Evolutionary conservation across 2,113 vertebrate species (phyloP).

Genomic region (Loxodonta africana): DNA sequence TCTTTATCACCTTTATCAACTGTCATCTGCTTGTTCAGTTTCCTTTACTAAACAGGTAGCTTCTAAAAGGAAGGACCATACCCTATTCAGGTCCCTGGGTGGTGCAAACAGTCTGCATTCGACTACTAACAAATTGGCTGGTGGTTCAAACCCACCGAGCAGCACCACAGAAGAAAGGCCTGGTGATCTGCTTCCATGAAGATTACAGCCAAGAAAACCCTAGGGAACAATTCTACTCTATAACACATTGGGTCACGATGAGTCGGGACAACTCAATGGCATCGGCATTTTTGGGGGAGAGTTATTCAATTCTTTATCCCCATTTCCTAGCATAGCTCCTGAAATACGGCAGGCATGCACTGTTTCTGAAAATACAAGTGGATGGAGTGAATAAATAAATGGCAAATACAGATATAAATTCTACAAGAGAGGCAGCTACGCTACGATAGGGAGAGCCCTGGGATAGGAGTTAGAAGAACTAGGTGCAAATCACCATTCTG

Average conservation of each 20-base stretch:
- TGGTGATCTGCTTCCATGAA: too few species aligned
- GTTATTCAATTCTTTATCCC: neutral
- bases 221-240: too few species aligned
- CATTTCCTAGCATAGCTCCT: neutral
- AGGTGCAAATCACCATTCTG: neutral
- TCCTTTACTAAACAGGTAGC: neutral
- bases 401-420: neutral
- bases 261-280: neutral
- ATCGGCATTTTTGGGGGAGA: neutral
- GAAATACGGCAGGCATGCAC: neutral
- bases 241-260: neutral
- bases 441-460: neutral
- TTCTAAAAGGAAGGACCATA: neutral
- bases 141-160: too few species aligned
- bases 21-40: neutral
- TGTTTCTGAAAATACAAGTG: neutral
- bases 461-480: neutral
- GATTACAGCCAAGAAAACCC: too few species aligned
- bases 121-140: neutral
- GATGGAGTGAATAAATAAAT: neutral
- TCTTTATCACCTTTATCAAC: neutral
- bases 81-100: neutral
- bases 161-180: too few species aligned
- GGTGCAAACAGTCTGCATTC: neutral
- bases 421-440: neutral